Conservation (phyloP, 2,888 invertebrate species). For the Uloborus plumipes region DNA sequence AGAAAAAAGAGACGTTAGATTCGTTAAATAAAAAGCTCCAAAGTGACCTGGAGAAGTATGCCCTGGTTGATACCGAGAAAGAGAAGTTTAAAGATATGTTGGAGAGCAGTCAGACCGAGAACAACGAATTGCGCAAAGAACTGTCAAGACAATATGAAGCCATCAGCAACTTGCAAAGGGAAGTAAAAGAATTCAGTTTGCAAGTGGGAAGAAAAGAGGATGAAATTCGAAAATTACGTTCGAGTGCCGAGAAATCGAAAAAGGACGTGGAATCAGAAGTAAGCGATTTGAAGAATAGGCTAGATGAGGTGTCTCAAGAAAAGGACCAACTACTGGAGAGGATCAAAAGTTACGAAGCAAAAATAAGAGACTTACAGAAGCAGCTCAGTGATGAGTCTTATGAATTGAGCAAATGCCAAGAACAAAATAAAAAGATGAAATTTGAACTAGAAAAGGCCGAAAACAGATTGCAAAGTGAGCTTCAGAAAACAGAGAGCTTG, state of each 20-base stretch:
- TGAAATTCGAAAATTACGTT: slow-evolving; percentile 78
- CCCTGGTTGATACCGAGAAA: slow-evolving; percentile 31
- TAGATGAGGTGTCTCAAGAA: slow-evolving; percentile 73
- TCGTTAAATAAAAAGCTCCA: slow-evolving; percentile 30
- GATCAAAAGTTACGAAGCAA: slow-evolving; percentile 23
- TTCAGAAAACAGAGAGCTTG: slow-evolving; percentile 51
- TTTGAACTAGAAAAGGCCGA: slow-evolving; percentile 68
- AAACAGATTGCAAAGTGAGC: slow-evolving; percentile 52
- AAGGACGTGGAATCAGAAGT: slow-evolving; percentile 20
- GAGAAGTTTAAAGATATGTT: slow-evolving; percentile 37
- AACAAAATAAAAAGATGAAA: slow-evolving; percentile 81
- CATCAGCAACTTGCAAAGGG: slow-evolving; percentile 46
- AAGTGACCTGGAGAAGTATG: slow-evolving; percentile 46
- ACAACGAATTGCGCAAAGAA: slow-evolving; percentile 32
- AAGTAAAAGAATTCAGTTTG: slow-evolving; percentile 37
- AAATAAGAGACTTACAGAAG: slow-evolving; percentile 39
- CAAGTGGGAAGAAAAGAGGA: slow-evolving; percentile 49
- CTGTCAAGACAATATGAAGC: slow-evolving; percentile 34
- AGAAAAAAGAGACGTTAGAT: slow-evolving; percentile 33
- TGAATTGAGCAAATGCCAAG: slow-evolving; percentile 65
- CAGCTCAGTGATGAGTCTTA: slow-evolving; percentile 36
- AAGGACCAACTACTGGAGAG: slow-evolving; percentile 36
- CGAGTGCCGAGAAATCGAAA: slow-evolving; percentile 76
- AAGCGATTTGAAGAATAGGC: slow-evolving; percentile 81
- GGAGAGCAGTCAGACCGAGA: slow-evolving; percentile 27